Percentiles rank a stretch among this genome's conserved stretches.
Conservation (phyloP, 2,113 vertebrate genomes). For the Noturus placidus region DNA sequence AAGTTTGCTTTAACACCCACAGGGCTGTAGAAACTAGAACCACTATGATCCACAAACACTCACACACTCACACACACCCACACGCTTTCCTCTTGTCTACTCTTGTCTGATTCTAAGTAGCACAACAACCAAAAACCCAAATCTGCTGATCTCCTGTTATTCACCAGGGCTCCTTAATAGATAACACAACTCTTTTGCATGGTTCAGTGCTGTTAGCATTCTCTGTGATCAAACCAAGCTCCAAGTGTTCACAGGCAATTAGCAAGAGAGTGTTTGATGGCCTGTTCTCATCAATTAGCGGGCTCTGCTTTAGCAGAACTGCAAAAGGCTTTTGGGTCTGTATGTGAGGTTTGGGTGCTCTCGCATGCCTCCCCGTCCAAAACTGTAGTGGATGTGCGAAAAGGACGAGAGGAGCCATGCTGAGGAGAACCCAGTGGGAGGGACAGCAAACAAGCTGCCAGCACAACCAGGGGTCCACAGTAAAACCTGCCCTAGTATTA, state of each 20-base stretch:
- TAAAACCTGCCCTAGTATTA: conserved; percentile 39
- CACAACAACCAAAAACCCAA: neutral
- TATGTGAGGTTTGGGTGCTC: neutral
- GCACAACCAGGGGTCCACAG: conserved; percentile 34
- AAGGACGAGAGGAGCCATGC: conserved; percentile 38
- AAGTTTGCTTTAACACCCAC: conserved; percentile 55
- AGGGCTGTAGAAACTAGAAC: conserved; percentile 47
- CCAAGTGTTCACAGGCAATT: conserved; percentile 46
- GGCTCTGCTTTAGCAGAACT: conserved; percentile 19
- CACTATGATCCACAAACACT: conserved; percentile 37
- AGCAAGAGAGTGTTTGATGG: conserved; percentile 45
- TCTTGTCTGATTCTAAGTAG: conserved; percentile 37
- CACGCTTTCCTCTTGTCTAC: neutral
- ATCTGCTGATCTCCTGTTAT: conserved; percentile 35
- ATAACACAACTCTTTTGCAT: conserved; percentile 38
- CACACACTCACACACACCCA: conserved; percentile 28
- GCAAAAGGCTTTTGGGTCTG: conserved; percentile 14
- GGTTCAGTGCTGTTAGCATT: conserved; percentile 28
- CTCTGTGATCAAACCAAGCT: conserved; percentile 28
- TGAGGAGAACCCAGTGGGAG: conserved; percentile 41
- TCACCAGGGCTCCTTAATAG: conserved; percentile 30
- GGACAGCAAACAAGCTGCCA: conserved; percentile 42
- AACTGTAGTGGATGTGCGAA: conserved; percentile 44
- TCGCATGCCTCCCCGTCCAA: conserved; percentile 5
- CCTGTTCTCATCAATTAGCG: conserved; percentile 45